phyloP scores from a whole-genome alignment of 2,113 vertebrate genomes.

The Motacilla tschutschensis region DNA sequence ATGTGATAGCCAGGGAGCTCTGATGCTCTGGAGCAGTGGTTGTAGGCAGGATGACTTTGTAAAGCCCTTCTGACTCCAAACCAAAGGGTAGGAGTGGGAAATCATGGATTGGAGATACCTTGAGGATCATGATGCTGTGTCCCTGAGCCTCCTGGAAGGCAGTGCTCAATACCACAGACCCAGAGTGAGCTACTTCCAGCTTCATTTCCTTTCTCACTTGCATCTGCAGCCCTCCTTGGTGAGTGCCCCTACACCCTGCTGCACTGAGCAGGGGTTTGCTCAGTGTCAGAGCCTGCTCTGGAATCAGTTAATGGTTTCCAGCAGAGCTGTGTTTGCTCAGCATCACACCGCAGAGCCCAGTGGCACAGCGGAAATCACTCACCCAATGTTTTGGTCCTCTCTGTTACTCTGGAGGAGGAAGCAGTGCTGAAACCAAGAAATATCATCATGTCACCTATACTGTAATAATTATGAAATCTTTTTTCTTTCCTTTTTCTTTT shows the following conservation, averaged over 20 bases:
- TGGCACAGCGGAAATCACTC: neutral
- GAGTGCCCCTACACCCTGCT: neutral
- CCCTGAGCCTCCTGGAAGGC: neutral
- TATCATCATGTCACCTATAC: neutral
- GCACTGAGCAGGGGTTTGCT: neutral
- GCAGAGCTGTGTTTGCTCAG: neutral
- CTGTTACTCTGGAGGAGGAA: neutral
- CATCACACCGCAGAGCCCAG: neutral
- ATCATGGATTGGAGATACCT: neutral
- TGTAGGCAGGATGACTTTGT: neutral
- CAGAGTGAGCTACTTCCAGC: neutral
- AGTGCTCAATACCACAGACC: neutral
- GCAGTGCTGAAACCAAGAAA: neutral
- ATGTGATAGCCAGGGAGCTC: neutral
- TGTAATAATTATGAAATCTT: neutral
- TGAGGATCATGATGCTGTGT: accelerated
- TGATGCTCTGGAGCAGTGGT: neutral
- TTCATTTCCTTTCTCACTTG: neutral
- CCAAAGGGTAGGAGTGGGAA: neutral
- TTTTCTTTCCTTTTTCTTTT: neutral
- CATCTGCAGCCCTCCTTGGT: neutral
- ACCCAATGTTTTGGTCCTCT: neutral
- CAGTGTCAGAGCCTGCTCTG: neutral
- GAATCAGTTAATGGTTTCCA: neutral
- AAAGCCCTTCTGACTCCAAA: neutral